Percentiles rank a stretch among this genome's conserved stretches.
phyloP scores from a whole-genome alignment of 1,140 invertebrate species.

The Grapholita molesta region DNA sequence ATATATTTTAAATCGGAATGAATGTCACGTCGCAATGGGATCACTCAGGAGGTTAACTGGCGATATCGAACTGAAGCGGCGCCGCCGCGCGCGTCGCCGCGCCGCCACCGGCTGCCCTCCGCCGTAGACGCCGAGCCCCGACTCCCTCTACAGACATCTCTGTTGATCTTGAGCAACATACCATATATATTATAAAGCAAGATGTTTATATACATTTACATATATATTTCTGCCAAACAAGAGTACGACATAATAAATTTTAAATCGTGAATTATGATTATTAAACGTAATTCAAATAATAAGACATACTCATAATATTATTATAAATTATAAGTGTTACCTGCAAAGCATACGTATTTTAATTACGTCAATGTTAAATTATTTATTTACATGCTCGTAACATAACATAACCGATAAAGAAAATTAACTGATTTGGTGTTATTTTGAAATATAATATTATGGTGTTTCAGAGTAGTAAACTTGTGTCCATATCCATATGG shows the following conservation, averaged over 20 bases:
- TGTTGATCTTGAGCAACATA: not conserved
- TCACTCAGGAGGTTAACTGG: not conserved
- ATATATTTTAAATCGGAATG: not conserved
- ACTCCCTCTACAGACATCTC: not conserved
- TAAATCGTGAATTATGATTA: conserved; percentile 25
- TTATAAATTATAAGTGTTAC: conserved; percentile 32
- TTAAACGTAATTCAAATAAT: conserved; percentile 19
- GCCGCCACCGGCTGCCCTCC: not conserved
- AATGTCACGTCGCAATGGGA: not conserved
- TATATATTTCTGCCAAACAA: not conserved
- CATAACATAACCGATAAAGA: not conserved
- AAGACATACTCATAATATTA: conserved; percentile 23
- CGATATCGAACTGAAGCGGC: not conserved
- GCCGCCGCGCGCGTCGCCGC: not conserved
- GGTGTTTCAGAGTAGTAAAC: not conserved
- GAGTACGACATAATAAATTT: conserved; percentile 18
- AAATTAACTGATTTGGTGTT: not conserved
- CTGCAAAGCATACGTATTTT: conserved; percentile 28
- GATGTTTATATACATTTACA: not conserved
- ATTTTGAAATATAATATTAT: not conserved
- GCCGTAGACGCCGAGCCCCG: not conserved
- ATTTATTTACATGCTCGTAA: conserved; percentile 22
- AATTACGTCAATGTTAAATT: conserved; percentile 25
- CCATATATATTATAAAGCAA: not conserved
- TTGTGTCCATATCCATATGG: not conserved